phyloP scores from a whole-genome alignment of 2,797 vertebrate genomes.

The Naso thynnoides region DNA sequence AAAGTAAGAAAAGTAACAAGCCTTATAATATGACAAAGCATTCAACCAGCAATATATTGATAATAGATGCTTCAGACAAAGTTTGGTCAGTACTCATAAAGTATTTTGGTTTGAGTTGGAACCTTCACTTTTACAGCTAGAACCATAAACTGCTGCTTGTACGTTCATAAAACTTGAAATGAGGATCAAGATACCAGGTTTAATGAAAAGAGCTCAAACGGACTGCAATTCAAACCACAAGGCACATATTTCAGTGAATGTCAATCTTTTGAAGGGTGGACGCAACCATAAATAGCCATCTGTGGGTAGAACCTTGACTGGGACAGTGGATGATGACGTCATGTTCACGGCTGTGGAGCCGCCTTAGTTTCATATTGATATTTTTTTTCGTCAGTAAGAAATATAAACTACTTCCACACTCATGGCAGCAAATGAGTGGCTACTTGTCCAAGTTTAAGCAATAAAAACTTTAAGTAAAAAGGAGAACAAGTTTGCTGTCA shows the following conservation, averaged over 20 bases:
- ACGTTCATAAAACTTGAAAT: constrained; percentile 24
- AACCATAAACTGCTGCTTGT: constrained; percentile 2
- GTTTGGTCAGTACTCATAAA: neutral
- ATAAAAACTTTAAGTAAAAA: constrained; percentile 34
- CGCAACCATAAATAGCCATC: constrained; percentile 55
- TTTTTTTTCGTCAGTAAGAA: constrained; percentile 40
- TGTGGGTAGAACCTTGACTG: constrained; percentile 56
- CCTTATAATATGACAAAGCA: neutral
- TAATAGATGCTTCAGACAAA: neutral
- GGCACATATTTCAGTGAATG: constrained; percentile 40
- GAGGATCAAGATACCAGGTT: constrained; percentile 39
- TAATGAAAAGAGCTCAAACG: constrained; percentile 60
- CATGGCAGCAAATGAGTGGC: constrained; percentile 34
- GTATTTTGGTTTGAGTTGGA: constrained; percentile 2
- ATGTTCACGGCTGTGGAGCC: constrained; percentile 51
- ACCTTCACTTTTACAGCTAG: constrained; percentile 4
- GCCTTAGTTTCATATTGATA: constrained; percentile 27
- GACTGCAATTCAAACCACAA: constrained; percentile 53
- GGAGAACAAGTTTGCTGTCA: neutral
- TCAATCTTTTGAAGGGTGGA: constrained; percentile 58
- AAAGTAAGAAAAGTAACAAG: neutral
- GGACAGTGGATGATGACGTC: constrained; percentile 55
- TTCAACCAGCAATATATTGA: neutral
- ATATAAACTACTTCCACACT: constrained; percentile 47
- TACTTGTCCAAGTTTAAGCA: constrained; percentile 37